Evolutionary conservation across 2,888 invertebrate genomes (phyloP), one percentile per base, ranked within the genome.

Genomic region (Epsilonema sp.): DNA sequence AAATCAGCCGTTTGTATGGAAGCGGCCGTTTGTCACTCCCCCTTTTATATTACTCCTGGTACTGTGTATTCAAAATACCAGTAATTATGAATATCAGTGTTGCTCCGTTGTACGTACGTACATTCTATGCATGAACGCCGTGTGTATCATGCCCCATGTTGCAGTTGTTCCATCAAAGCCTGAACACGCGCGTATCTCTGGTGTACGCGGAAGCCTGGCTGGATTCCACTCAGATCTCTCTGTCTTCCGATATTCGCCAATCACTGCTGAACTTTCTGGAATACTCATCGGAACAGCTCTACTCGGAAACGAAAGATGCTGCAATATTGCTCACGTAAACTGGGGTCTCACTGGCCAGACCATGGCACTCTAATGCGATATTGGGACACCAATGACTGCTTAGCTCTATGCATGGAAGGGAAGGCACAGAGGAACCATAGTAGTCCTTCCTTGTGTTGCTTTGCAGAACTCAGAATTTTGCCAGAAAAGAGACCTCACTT

Each of bases 161-260:
- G 1, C 75, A 87, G 86, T 87, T 87, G 68, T 84, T 84, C 72
- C 80, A 86, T 53, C 53, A 58, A 4, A 83, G 85, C 49, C 74
- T 94, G 59, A 87, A 85, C 69, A 87, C 92, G 44, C 75, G 90
- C 55, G 83, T 94, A 42, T 85, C 89, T 13, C 80, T 94, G 57
- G 84, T 89, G 51, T 92, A 92, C 73, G 80, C 89, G 66, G 92
- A 94, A 73, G 83, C 89, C 48, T 94, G 94, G 94, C 80, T 82
- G 69, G 82, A 83, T 55, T 78, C 78, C 20, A 85, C 94, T 71
- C 81, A 84, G 51, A 49, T 61, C 24, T 80, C 80, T 63, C 75
- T 81, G 56, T 79, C 77, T 65, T 79, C 80, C 66, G 85, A 87
- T 70, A 85, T 90, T 65, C 78, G 81, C 49, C 76, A 80, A 60